A percentile compares a stretch with the other conserved stretches of the same genome.
Conservation (phyloP, 2,797 vertebrate species). For the Pseudotriccus pelzelni region DNA sequence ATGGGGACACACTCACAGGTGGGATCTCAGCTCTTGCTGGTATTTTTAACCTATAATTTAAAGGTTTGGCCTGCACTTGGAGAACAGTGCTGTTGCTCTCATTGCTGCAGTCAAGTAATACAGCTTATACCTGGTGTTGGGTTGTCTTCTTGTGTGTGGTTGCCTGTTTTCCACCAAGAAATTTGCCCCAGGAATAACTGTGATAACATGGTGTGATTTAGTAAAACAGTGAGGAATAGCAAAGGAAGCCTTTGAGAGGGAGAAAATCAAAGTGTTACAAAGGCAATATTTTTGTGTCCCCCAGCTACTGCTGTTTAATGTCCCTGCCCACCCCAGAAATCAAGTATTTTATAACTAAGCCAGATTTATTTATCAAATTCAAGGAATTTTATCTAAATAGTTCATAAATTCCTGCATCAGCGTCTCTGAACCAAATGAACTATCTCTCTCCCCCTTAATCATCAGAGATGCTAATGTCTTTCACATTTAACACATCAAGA, state of each 20-base stretch:
- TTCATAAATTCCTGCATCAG: neutral
- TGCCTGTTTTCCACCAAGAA: neutral
- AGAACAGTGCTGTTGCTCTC: neutral
- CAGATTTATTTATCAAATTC: neutral
- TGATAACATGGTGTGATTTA: neutral
- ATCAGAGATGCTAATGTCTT: neutral
- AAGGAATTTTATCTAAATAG: neutral
- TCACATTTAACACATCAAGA: neutral
- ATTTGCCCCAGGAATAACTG: neutral
- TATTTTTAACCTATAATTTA: neutral
- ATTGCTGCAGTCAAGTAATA: neutral
- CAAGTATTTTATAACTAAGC: neutral
- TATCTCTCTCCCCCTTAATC: neutral
- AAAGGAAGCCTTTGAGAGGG: neutral
- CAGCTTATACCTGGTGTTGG: rapidly evolving
- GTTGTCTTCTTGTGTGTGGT: neutral
- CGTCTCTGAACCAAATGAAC: neutral
- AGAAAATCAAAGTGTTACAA: neutral
- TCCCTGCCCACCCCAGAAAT: neutral
- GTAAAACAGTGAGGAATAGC: neutral
- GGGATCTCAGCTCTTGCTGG: neutral
- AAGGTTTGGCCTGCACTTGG: neutral
- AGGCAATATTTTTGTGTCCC: neutral
- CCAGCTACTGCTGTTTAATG: neutral
- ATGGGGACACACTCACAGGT: neutral